A percentile compares a stretch with the other conserved stretches of the same genome.
Evolutionary conservation across 2,113 vertebrate genomes (phyloP).

Genomic region (Anhinga rufa): DNA sequence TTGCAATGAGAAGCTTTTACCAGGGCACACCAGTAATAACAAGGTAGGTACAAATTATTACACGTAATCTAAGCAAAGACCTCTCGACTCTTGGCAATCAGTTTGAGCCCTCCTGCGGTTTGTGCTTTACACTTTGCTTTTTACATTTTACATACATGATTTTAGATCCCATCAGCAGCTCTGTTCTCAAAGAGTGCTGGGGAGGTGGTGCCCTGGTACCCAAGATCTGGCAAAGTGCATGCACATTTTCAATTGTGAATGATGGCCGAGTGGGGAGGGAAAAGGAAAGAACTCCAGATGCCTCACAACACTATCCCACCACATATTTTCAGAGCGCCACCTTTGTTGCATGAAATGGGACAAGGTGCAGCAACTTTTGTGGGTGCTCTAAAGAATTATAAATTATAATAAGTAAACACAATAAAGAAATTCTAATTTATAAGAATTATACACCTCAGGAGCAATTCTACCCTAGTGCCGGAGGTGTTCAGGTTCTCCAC

Average conservation of each 20-base stretch:
- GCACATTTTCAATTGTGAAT: background rate
- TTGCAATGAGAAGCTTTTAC: background rate
- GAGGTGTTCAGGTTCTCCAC: background rate
- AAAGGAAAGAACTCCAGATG: background rate
- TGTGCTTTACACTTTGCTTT: background rate
- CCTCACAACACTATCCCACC: background rate
- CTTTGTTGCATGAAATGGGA: background rate
- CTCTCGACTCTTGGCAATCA: background rate
- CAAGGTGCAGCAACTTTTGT: background rate
- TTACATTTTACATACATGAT: background rate
- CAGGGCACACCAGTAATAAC: background rate
- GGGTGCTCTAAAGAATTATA: background rate
- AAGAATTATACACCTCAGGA: background rate
- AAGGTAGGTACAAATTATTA: background rate
- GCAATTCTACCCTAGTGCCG: background rate
- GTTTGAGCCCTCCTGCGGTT: background rate
- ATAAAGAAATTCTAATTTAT: background rate
- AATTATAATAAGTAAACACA: background rate
- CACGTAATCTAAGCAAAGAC: background rate
- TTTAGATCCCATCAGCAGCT: background rate
- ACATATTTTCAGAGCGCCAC: accelerated
- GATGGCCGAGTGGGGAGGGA: background rate
- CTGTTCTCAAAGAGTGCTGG: background rate
- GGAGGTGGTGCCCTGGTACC: background rate
- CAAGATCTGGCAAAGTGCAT: accelerated